Percentiles rank a stretch among this genome's conserved stretches.
These are phyloP conservation scores for Tympanuchus pallidicinctus DNA, from an alignment of 2,113 vertebrate species.

Conservation along the genomic window DNA sequence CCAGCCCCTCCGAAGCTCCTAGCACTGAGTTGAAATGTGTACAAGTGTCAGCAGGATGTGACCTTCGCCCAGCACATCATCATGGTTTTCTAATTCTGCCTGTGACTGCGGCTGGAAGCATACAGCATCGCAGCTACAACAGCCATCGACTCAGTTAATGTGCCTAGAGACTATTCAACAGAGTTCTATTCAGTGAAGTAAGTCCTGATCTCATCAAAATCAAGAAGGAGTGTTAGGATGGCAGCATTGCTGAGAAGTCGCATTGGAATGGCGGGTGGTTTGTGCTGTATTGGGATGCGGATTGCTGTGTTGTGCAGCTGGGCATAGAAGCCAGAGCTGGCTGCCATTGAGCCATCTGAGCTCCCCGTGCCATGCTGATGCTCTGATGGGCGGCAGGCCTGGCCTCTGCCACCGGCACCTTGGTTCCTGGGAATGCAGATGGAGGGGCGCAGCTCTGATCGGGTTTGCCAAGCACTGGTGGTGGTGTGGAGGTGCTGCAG, in stretches of 20 bases:
- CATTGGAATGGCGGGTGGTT: background rate
- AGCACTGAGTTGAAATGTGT: background rate
- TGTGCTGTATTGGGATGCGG: background rate
- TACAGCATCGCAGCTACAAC: background rate
- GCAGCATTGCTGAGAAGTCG: background rate
- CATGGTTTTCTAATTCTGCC: constrained; percentile 5
- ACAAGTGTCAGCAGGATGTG: rapidly evolving
- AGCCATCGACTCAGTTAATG: constrained; percentile 12
- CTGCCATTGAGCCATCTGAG: background rate
- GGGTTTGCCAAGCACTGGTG: background rate
- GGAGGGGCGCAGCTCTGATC: background rate
- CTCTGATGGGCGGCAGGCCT: background rate
- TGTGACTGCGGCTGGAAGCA: constrained; percentile 21
- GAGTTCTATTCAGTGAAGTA: constrained; percentile 25
- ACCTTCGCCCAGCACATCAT: constrained; percentile 24
- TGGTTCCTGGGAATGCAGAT: background rate
- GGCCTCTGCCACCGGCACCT: background rate
- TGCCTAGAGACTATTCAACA: constrained; percentile 10
- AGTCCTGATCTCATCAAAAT: background rate
- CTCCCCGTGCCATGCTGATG: background rate
- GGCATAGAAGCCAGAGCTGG: no score
- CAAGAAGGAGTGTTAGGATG: background rate
- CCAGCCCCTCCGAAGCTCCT: background rate
- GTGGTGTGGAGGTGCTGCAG: background rate
- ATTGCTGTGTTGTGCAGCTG: background rate